A percentile compares a stretch with the other conserved stretches of the same genome.
These are phyloP conservation scores for Mesitornis unicolor DNA, from an alignment of 2,113 vertebrate genomes.

Conservation along the genomic window DNA sequence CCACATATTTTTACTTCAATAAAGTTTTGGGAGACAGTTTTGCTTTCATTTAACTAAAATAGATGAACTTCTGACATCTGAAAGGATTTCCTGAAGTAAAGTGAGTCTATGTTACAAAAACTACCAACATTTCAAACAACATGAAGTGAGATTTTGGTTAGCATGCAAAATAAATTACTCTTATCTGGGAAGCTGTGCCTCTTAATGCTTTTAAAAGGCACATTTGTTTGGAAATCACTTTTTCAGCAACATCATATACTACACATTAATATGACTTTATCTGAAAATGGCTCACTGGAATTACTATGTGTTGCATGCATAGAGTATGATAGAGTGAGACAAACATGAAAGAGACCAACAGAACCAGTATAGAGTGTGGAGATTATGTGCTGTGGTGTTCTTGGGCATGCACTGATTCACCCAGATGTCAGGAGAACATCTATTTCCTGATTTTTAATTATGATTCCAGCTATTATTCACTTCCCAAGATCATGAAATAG, in stretches of 20 bases:
- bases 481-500: background rate
- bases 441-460: background rate
- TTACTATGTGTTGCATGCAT: background rate
- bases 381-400: background rate
- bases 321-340: background rate
- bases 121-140: background rate
- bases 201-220: background rate
- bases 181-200: background rate
- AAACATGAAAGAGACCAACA: background rate
- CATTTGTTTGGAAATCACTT: background rate
- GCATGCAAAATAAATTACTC: background rate
- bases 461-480: background rate
- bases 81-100: background rate
- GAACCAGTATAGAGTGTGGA: background rate
- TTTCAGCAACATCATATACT: background rate
- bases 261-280: background rate
- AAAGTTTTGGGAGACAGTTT: background rate
- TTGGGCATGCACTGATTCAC: background rate
- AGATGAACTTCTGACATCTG: background rate
- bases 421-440: background rate
- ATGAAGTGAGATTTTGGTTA: background rate
- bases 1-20: background rate
- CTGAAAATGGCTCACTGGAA: background rate
- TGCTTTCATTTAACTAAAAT: background rate
- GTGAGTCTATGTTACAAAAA: background rate